Conservation (phyloP, 2,888 invertebrate species). For the Euplagia quadripunctaria region DNA sequence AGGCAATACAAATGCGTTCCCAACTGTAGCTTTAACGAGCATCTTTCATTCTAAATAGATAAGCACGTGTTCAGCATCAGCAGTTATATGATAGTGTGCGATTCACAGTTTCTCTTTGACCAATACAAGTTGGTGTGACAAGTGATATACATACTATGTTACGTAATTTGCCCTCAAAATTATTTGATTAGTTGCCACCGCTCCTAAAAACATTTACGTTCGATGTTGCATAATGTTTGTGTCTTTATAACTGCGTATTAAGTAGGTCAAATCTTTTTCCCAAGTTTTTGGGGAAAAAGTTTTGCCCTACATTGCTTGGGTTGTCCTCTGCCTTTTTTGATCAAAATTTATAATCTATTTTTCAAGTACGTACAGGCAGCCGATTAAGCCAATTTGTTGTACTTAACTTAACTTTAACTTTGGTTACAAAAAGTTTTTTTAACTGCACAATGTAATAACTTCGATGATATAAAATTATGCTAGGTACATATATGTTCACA, state of each 20-base stretch:
- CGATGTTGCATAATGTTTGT: constrained; percentile 24
- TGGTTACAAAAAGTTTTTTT: neutral
- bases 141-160: neutral
- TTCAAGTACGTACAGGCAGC: neutral
- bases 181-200: constrained; percentile 5
- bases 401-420: neutral
- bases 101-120: constrained; percentile 3
- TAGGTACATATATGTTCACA: no score
- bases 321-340: neutral
- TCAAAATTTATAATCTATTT: neutral
- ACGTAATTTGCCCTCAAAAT: neutral
- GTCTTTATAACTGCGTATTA: neutral
- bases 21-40: neutral
- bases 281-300: neutral
- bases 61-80: neutral
- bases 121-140: neutral
- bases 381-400: neutral
- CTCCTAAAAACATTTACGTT: neutral
- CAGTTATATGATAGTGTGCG: neutral
- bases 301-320: neutral
- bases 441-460: neutral
- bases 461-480: no score
- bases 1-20: no score
- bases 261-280: neutral
- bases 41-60: neutral